Conservation (phyloP, 2,797 vertebrate genomes). For the Ctenopoma multispine region DNA sequence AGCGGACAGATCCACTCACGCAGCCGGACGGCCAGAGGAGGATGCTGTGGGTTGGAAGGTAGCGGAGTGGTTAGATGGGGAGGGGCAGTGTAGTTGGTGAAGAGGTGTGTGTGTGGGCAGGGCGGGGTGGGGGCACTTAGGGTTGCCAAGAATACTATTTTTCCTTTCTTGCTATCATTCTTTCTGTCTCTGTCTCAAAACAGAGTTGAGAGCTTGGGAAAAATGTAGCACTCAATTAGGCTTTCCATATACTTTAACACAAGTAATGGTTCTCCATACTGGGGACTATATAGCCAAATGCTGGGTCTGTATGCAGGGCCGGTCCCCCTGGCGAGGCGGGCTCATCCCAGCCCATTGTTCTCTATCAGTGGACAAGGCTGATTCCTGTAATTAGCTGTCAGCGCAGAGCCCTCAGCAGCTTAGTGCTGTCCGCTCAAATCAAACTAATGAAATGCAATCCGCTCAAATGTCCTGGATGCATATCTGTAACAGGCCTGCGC, state of each 20-base stretch:
- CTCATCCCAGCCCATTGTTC: conserved; percentile 92
- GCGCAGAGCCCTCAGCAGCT: conserved; percentile 93
- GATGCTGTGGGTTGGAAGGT: conserved; percentile 37
- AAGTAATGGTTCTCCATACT: conserved; percentile 75
- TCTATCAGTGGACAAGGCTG: conserved; percentile 92
- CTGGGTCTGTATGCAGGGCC: conserved; percentile 72
- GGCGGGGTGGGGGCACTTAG: conserved; percentile 7
- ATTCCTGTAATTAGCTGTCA: conserved; percentile 99
- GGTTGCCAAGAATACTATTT: conserved; percentile 44
- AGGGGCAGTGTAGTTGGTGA: conserved; percentile 5
- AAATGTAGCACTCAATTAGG: conserved; percentile 77
- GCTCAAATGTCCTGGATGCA: conserved; percentile 94
- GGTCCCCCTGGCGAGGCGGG: conserved; percentile 78
- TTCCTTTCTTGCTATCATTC: conserved; percentile 39
- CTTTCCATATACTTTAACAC: conserved; percentile 72
- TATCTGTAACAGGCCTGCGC: conserved; percentile 93
- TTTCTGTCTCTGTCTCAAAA: conserved; percentile 53
- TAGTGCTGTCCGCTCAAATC: conserved; percentile 96
- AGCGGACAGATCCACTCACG: conserved; percentile 63
- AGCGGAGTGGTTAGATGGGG: conserved; percentile 10
- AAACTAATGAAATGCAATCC: conserved; percentile 98
- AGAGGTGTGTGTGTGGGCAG: not conserved
- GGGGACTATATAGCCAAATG: conserved; percentile 66
- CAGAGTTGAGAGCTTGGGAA: conserved; percentile 60
- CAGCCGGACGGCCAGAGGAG: conserved; percentile 15